Conservation (phyloP, 2,797 vertebrate species). For the Lophotriccus pileatus region DNA sequence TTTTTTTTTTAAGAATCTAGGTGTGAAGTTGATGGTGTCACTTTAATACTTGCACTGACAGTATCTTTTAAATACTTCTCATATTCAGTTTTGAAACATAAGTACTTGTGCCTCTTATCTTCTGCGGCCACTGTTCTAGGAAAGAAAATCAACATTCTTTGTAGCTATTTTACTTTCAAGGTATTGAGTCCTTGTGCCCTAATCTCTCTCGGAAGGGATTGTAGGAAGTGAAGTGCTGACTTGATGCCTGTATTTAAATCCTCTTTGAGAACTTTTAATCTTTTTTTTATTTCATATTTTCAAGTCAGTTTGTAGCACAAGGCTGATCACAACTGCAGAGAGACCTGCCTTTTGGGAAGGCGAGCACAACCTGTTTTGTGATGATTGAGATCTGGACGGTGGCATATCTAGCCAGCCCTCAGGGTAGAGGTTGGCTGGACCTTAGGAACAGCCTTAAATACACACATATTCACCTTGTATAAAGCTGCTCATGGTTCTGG, state of each 20-base stretch:
- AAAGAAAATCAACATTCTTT: conserved; percentile 50
- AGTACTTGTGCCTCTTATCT: conserved; percentile 45
- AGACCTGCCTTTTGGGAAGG: neutral
- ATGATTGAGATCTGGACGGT: neutral
- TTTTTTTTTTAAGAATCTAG: neutral
- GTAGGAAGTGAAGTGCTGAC: conserved; percentile 58
- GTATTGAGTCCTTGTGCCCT: conserved; percentile 33
- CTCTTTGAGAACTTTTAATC: conserved; percentile 61
- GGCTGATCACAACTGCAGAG: neutral
- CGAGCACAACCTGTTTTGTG: neutral
- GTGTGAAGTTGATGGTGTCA: neutral
- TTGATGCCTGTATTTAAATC: conserved; percentile 58
- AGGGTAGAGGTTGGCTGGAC: neutral
- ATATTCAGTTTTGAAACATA: conserved; percentile 35
- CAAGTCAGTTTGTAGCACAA: neutral
- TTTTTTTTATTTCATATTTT: conserved; percentile 50
- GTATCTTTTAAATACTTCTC: conserved; percentile 22
- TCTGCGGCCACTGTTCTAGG: neutral
- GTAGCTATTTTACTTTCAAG: conserved; percentile 52
- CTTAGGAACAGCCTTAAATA: neutral
- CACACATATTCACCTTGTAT: neutral
- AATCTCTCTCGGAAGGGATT: conserved; percentile 43
- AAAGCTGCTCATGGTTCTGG: neutral
- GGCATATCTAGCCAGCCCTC: neutral
- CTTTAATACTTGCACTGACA: neutral